A percentile compares a stretch with the other conserved stretches of the same genome.
These are phyloP conservation scores for Phylloscopus whistleri DNA, from an alignment of 2,113 vertebrate genomes.

Conservation along the genomic window DNA sequence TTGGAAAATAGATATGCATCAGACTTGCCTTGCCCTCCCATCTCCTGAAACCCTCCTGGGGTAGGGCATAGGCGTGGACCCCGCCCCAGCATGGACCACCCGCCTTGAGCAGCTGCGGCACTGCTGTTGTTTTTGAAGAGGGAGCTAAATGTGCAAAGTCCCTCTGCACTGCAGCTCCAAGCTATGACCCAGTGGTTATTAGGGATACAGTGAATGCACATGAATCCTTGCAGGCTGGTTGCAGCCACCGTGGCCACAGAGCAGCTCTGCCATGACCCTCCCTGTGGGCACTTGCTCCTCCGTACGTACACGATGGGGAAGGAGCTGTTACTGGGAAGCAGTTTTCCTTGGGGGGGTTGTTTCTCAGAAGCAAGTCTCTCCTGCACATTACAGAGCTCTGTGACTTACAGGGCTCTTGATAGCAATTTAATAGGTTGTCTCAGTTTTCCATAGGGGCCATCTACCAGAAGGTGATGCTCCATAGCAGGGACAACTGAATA, in stretches of 20 bases:
- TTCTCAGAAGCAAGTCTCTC: not conserved
- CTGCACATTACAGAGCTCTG: not conserved
- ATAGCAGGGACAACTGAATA: not conserved
- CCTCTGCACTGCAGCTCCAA: not conserved
- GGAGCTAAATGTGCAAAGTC: not conserved
- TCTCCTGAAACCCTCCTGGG: not conserved
- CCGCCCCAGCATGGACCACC: not conserved
- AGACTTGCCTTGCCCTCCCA: not conserved
- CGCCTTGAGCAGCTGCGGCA: not conserved
- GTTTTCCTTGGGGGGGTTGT: not conserved
- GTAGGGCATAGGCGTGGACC: not conserved
- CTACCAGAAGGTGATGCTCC: not conserved
- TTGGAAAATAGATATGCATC: not conserved
- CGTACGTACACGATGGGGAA: accelerated
- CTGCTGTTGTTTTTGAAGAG: not conserved
- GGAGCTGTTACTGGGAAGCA: not conserved
- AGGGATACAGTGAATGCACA: not conserved
- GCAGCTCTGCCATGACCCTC: not conserved
- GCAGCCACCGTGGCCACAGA: not conserved
- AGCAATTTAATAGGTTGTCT: not conserved
- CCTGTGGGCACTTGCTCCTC: not conserved
- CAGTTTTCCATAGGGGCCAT: not conserved
- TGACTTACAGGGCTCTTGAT: not conserved
- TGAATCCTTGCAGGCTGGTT: not conserved
- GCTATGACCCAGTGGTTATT: not conserved